Conservation (phyloP, 2,888 invertebrate species). For the Dicyrtomina minuta region DNA sequence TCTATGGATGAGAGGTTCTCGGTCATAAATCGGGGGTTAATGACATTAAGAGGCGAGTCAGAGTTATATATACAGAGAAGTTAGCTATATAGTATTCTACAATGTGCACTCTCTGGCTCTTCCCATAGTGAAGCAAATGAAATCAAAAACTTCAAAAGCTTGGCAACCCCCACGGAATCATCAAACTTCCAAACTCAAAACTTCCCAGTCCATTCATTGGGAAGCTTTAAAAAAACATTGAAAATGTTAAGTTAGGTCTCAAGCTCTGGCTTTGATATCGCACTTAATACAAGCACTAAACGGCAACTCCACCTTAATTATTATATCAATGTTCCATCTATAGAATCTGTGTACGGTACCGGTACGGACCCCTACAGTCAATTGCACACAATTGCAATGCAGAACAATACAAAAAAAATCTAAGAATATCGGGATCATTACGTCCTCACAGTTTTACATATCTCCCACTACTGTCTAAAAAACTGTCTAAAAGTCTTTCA, state of each 20-base stretch:
- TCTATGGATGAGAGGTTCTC: slow-evolving; percentile 30
- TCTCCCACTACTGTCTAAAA: too few species aligned
- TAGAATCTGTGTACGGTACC: too few species aligned
- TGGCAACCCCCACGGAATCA: slow-evolving; percentile 24
- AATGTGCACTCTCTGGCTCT: not conserved
- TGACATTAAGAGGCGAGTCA: slow-evolving; percentile 25
- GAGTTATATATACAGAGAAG: not conserved
- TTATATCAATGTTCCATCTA: too few species aligned
- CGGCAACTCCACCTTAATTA: too few species aligned
- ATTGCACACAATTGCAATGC: too few species aligned
- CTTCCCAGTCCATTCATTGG: not conserved
- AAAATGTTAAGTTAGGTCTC: not conserved
- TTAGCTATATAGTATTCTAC: too few species aligned
- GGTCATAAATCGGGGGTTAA: slow-evolving; percentile 30
- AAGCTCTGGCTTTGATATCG: not conserved
- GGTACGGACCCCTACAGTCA: too few species aligned
- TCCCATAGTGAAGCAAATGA: slow-evolving; percentile 18
- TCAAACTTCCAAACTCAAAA: not conserved
- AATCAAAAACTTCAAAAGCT: slow-evolving; percentile 28
- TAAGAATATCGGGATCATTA: too few species aligned
- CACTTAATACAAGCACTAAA: too few species aligned
- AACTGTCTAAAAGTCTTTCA: too few species aligned
- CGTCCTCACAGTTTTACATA: too few species aligned
- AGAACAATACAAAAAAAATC: too few species aligned
- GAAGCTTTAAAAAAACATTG: not conserved